Evolutionary conservation across 2,888 invertebrate genomes (phyloP), one percentile per base, ranked within the genome.

Genomic region (Scaptomyza tumidula): DNA sequence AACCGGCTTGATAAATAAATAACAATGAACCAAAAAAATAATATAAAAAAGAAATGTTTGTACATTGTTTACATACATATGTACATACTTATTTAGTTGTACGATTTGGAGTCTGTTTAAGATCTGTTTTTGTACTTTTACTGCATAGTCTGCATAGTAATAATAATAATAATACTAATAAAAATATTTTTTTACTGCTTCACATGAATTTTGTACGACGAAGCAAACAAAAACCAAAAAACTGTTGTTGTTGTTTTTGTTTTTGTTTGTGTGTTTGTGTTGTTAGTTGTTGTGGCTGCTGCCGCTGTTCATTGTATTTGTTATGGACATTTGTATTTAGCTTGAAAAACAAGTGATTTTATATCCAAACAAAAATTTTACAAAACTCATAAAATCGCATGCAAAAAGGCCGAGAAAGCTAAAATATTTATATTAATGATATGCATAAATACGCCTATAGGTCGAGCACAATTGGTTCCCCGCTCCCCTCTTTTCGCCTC

Each of bases 391-490:
- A 75, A 86, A 82, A 80, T 70, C 57, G 55, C 57, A 58, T 75
- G 75, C 72, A 63, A 78, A 78, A 73, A 58, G 53, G 53, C 75
- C 73, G 75, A 41, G n/a, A n/a, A 64, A 80, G 44, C 70, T 48
- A 77, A 84, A 84, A 84, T 82, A 82, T 84, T 86, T 82, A 82
- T 80, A 80, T 75, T 86, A 80, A 78, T 86, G 67, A 75, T 70
- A 74, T 80, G 86, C 79, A 80, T 59, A 75, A 81, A 81, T 70
- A 68, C 65, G 65, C 48, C 43, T 46, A 66, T 76, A 62, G 48
- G 62, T 61, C 50, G 53, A 61, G 65, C 56, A 63, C 53, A 55
- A 53, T 62, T 49, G 48, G 10, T 27, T 49, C 13, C 7, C 10
- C 10, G 10, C 33, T 10, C 33, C 33, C 10, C 33, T 33, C 14